Conservation (phyloP, 2,888 invertebrate species). For the Schizaphis graminum region DNA sequence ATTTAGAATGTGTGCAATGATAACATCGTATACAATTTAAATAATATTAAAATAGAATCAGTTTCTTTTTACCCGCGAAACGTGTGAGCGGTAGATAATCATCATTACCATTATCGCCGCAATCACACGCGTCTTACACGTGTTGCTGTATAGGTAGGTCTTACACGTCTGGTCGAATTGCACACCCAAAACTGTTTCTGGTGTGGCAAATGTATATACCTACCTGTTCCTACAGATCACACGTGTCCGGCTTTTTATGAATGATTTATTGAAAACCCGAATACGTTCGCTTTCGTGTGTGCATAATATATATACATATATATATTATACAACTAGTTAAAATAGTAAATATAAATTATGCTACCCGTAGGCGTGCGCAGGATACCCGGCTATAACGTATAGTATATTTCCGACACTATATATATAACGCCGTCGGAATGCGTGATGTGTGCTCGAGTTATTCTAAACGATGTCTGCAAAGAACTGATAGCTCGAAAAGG, state of each 20-base stretch:
- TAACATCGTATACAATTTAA: background rate
- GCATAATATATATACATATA: no score
- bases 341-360: slow-evolving; percentile 9
- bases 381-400: background rate
- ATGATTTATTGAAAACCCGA: background rate
- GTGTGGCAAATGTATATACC: background rate
- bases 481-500: background rate
- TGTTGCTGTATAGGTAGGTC: background rate
- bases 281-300: background rate
- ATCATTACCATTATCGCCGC: background rate
- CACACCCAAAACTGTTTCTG: background rate
- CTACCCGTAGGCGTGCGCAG: background rate
- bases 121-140: background rate
- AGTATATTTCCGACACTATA: background rate
- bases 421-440: background rate
- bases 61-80: background rate
- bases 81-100: background rate
- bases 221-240: background rate
- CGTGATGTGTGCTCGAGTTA: background rate
- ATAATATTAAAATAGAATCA: background rate
- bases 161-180: background rate
- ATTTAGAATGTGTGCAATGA: background rate
- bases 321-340: background rate
- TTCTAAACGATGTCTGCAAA: background rate
- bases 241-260: background rate